Evolutionary conservation across 2,797 vertebrate species (phyloP).

Genomic region (Momotus momota): DNA sequence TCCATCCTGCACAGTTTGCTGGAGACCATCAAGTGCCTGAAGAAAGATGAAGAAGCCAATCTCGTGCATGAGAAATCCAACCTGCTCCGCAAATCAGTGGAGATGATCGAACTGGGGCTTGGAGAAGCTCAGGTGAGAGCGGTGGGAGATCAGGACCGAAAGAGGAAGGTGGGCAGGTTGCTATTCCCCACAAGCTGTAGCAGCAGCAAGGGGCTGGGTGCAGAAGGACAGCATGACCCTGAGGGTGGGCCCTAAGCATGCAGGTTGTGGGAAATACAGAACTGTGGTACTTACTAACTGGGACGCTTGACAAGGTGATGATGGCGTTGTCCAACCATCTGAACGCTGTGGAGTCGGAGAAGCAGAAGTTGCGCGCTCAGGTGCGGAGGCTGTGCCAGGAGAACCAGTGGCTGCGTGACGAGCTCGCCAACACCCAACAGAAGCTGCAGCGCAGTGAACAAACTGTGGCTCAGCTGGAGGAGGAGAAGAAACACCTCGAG

Average conservation of each 20-base stretch:
- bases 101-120: constrained; percentile 97
- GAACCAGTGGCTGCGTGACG: constrained; percentile 97
- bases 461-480: constrained; percentile 96
- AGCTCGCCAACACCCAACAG: constrained; percentile 97
- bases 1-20: constrained; percentile 96
- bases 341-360: constrained; percentile 97
- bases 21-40: constrained; percentile 98
- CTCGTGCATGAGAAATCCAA: constrained; percentile 96
- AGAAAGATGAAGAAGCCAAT: constrained; percentile 97
- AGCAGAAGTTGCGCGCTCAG: constrained; percentile 97
- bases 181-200: not conserved
- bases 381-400: constrained; percentile 96
- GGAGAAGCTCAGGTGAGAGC: constrained; percentile 94
- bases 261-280: not conserved
- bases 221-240: not conserved
- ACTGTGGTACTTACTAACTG: not conserved
- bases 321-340: constrained; percentile 97
- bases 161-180: not conserved
- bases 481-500: constrained; percentile 98
- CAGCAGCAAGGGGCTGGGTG: not conserved
- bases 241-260: not conserved
- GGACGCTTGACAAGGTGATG: constrained; percentile 88
- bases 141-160: not conserved
- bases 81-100: constrained; percentile 94
- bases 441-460: constrained; percentile 97